Evolutionary conservation across 2,797 vertebrate species (phyloP), one percentile per base, ranked within the genome.

Genomic region (Enteromius viviparus): DNA sequence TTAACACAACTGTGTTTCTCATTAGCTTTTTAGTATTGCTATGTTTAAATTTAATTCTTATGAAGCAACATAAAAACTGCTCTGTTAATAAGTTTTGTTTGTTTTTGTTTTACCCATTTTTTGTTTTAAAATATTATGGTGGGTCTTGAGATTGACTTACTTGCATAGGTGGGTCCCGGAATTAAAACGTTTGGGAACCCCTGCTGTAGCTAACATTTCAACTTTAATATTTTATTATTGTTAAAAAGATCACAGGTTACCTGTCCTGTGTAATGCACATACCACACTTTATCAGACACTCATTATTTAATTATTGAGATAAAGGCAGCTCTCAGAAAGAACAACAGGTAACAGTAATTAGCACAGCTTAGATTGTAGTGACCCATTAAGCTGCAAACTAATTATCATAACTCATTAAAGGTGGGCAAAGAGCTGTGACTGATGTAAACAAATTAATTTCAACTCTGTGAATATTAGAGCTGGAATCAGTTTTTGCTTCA

Each of bases 261-360:
- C 58, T 77, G 29, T 64, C 15, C 58, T 42, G n/a, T 8, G 69
- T 78, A 65, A 77, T 58, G 69, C 19, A 15, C 80, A 77, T 87
- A 70, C 75, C 68, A 74, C 53, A 65, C 19, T 87, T 83, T 86
- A 85, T 81, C 84, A 87, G 82, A 66, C 79, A 58, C 78, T 82
- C 26, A 47, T 85, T 85, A 82, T 77, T 87, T 81, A 84, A 85
- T 85, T 84, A 76, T 60, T 74, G 58, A 77, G 86, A 85, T 85
- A 84, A 84, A 85, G 77, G 82, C 76, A 49, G 29, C 62, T 37
- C 78, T 87, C 82, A 78, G 74, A 69, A 74, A 88, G 77, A 82
- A 85, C 84, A 88, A 71, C 85, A 82, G 80, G 83, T 86, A 88
- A 81, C 51, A 66, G 76, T 86, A 74, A 87, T 87, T 86, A 87